Evolutionary conservation across 2,113 vertebrate genomes (phyloP).

Genomic region (Machaerirhynchus nigripectus): DNA sequence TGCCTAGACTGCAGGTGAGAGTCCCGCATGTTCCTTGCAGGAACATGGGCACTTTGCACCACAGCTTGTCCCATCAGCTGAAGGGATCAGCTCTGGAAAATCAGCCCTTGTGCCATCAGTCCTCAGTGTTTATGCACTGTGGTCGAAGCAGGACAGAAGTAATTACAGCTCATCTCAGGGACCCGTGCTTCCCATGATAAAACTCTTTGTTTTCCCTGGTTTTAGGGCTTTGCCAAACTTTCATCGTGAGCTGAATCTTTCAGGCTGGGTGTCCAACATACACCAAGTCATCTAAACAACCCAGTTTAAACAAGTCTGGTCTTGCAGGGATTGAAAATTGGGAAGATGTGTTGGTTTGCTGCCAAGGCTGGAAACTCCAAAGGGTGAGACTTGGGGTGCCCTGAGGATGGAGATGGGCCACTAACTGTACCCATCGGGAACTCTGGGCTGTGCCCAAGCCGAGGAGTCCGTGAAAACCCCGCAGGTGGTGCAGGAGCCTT

Average conservation of each 20-base stretch:
- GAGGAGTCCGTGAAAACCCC: not conserved
- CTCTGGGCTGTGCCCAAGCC: not conserved
- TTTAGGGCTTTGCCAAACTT: not conserved
- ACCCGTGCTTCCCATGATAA: not conserved
- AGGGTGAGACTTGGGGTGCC: not conserved
- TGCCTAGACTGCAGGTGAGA: not conserved
- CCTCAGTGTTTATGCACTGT: accelerated
- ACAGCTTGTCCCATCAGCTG: accelerated
- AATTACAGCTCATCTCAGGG: not conserved
- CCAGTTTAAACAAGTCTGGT: not conserved
- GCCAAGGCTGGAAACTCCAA: not conserved
- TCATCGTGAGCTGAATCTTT: not conserved
- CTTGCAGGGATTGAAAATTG: not conserved
- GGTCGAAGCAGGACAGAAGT: not conserved
- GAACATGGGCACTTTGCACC: not conserved
- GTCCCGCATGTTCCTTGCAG: accelerated
- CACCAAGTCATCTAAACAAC: not conserved
- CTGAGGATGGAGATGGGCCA: not conserved
- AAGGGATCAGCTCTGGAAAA: not conserved
- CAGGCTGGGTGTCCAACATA: not conserved
- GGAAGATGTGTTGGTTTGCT: not conserved
- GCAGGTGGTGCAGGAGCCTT: not conserved
- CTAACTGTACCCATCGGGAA: accelerated
- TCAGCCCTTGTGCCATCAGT: accelerated
- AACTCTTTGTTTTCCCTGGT: not conserved